Evolutionary conservation across 2,888 invertebrate species (phyloP).

Genomic region (Heptascelio sp.): DNA sequence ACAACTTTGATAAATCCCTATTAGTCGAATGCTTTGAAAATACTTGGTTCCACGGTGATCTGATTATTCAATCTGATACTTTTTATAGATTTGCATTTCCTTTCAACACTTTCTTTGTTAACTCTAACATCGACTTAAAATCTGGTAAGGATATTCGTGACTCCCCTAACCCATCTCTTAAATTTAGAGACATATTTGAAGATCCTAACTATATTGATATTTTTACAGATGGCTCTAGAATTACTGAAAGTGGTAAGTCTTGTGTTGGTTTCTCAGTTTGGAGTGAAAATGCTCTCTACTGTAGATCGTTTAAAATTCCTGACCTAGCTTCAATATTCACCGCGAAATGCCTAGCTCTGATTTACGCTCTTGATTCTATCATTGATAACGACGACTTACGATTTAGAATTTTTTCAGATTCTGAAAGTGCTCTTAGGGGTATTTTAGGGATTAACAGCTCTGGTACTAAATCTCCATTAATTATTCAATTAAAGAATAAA

Average conservation of each 20-base stretch:
- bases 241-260: neutral
- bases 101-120: neutral
- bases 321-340: conserved; percentile 14
- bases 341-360: conserved; percentile 7
- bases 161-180: neutral
- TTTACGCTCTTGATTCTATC: neutral
- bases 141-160: neutral
- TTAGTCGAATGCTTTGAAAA: neutral
- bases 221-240: neutral
- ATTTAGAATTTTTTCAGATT: conserved; percentile 22
- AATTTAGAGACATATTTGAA: neutral
- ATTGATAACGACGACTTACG: neutral
- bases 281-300: neutral
- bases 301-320: neutral
- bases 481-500: conserved; percentile 12
- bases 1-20: conserved; percentile 20
- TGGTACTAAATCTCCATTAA: conserved; percentile 6
- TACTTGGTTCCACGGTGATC: neutral
- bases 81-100: neutral
- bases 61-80: neutral
- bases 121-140: neutral
- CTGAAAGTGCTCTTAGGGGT: conserved; percentile 7
- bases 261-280: neutral
- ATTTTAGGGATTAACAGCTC: neutral
- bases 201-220: neutral